Evolutionary conservation across 1,140 invertebrate genomes (phyloP), one percentile per base, ranked within the genome.

Genomic region (Zaprionus kolodkinae): DNA sequence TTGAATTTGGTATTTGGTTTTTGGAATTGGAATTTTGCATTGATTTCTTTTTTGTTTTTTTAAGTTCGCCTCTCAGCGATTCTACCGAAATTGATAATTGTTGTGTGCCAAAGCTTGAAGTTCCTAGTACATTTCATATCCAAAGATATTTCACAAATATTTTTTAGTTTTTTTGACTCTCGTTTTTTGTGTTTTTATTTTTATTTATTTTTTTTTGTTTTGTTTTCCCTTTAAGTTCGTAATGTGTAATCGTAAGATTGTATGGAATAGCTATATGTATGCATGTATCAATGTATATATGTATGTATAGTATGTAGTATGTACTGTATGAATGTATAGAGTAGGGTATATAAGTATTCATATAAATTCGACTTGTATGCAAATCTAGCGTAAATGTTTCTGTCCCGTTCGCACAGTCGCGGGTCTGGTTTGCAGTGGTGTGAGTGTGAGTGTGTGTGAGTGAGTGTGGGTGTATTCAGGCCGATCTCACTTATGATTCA

Each of bases 301-400:
- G 30, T 33, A 60, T 68, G 17, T 73, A 72, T 72, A 4, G 27
- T 30, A 30, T 38, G 36, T 50, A 50, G 36, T 56, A 50, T 66
- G 61, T 59, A 50, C 62, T 65, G 57, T 61, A 55, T 74, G 54
- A 67, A 40, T 73, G 57, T 73, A 48, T 77, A 65, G 40, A 45
- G 13, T 33, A 45, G 27, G 50, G 59, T 48, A 64, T 76, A 64
- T 76, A 65, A 72, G 56, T 88, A 87, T 74, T 68, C 80, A 88
- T 81, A 89, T 87, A 87, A 87, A 87, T 87, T 87, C 84, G 84
- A 87, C 85, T 87, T 81, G 84, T 87, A 87, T 87, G 84, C 84
- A 80, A 88, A 84, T 87, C 83, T 87, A 87, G 84, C 84, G 79
- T 87, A 80, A 83, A 80, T 78, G 72, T 88, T 71, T 56, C 57